Evolutionary conservation across 2,113 vertebrate genomes (phyloP).

Genomic region (Myiozetetes cayanensis): DNA sequence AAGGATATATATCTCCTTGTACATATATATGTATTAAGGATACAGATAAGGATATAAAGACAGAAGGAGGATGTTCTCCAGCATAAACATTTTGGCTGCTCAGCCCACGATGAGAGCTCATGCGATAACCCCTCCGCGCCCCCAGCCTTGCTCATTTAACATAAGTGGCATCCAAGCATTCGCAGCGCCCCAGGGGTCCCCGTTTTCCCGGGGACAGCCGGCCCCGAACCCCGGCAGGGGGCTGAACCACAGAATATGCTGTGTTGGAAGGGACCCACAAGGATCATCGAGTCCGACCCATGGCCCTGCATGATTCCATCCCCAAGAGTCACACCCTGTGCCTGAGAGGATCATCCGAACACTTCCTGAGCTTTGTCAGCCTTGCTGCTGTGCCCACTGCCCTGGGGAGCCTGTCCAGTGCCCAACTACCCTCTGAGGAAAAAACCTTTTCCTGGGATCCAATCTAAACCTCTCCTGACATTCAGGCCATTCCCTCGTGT

Average conservation of each 20-base stretch:
- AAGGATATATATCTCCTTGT: no score
- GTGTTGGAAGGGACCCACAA: background rate
- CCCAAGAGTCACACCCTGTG: background rate
- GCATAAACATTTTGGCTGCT: background rate
- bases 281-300: background rate
- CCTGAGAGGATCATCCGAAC: background rate
- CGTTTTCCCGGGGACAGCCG: background rate
- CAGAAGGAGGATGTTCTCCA: background rate
- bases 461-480: background rate
- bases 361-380: background rate
- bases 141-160: background rate
- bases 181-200: rapidly evolving
- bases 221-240: background rate
- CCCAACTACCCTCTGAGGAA: background rate
- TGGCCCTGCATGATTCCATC: background rate
- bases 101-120: rapidly evolving
- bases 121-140: background rate
- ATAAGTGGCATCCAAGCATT: rapidly evolving
- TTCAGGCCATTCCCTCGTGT: background rate
- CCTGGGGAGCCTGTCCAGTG: background rate
- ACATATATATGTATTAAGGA: background rate
- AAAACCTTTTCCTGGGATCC: background rate
- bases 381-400: background rate
- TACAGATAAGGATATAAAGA: background rate
- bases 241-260: background rate